A percentile compares a stretch with the other conserved stretches of the same genome.
These are phyloP conservation scores for Ariopsis seemanni DNA, from an alignment of 2,113 vertebrate species.

Conservation along the genomic window DNA sequence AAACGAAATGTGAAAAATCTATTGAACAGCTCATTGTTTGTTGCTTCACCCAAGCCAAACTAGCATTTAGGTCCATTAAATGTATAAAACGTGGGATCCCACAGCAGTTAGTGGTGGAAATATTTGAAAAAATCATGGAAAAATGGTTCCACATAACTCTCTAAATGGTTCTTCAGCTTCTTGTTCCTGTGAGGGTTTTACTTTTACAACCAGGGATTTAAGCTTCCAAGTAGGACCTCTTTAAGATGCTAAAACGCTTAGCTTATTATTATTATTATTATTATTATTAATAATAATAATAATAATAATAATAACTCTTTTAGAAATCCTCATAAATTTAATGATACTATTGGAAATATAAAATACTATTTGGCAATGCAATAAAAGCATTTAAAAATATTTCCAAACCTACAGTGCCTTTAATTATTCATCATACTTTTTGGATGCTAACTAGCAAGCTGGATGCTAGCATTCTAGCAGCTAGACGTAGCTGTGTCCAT, in stretches of 20 bases:
- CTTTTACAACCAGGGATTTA: background rate
- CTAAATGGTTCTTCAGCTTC: background rate
- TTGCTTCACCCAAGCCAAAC: background rate
- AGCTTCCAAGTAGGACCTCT: background rate
- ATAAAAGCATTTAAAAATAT: background rate
- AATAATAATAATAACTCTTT: background rate
- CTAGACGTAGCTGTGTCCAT: background rate
- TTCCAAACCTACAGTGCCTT: background rate
- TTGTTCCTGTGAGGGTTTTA: background rate
- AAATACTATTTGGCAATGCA: background rate
- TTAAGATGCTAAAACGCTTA: background rate
- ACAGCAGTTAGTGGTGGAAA: background rate
- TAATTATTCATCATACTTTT: background rate
- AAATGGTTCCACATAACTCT: background rate
- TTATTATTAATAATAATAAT: too few relatives aligned
- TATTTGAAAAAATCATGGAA: background rate
- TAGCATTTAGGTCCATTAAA: background rate
- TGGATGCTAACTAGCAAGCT: background rate
- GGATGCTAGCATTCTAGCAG: background rate
- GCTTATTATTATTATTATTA: background rate
- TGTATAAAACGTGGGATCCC: background rate
- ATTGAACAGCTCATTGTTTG: background rate
- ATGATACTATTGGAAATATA: background rate
- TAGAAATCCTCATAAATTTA: background rate
- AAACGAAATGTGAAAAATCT: constrained; percentile 1